Percentiles rank a stretch among this genome's conserved stretches.
Evolutionary conservation across 2,888 invertebrate genomes (phyloP).

Genomic region (Drosophila engyochracea): DNA sequence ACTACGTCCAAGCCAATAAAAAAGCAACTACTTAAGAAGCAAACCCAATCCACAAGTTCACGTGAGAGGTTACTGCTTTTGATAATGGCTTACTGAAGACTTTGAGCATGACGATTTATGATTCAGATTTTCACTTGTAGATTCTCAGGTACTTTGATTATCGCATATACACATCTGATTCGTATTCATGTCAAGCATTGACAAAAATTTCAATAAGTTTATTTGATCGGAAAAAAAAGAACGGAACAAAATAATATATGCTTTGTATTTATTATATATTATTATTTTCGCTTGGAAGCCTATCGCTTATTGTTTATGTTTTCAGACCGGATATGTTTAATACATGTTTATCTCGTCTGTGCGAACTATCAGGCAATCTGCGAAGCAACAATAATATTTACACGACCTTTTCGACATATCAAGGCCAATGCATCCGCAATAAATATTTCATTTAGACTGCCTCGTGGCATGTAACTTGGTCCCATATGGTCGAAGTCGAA

Average conservation of each 20-base stretch:
- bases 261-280: conserved; percentile 5
- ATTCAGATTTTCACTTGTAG: conserved; percentile 1
- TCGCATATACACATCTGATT: conserved; percentile 5
- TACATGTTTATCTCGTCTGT: conserved; percentile 56
- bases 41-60: conserved; percentile 35
- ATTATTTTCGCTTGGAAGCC: conserved; percentile 1
- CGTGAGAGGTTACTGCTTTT: conserved; percentile 60
- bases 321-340: conserved; percentile 35
- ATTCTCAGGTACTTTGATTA: conserved; percentile 15
- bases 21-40: conserved; percentile 3
- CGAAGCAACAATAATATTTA: conserved; percentile 60
- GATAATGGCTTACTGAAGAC: conserved; percentile 53
- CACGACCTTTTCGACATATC: conserved; percentile 38
- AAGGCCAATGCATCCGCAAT: conserved; percentile 15
- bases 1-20: conserved; percentile 6
- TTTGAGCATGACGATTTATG: conserved; percentile 48
- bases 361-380: conserved; percentile 49
- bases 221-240: conserved; percentile 14
- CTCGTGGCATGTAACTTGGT: neutral
- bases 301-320: conserved; percentile 50
- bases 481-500: neutral
- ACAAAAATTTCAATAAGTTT: conserved; percentile 20
- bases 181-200: conserved; percentile 11
- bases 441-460: conserved; percentile 24
- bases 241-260: neutral